Percentiles rank a stretch among this genome's conserved stretches.
These are phyloP conservation scores for Lagenorhynchus albirostris DNA, from an alignment of 2,113 vertebrate genomes.

Conservation along the genomic window DNA sequence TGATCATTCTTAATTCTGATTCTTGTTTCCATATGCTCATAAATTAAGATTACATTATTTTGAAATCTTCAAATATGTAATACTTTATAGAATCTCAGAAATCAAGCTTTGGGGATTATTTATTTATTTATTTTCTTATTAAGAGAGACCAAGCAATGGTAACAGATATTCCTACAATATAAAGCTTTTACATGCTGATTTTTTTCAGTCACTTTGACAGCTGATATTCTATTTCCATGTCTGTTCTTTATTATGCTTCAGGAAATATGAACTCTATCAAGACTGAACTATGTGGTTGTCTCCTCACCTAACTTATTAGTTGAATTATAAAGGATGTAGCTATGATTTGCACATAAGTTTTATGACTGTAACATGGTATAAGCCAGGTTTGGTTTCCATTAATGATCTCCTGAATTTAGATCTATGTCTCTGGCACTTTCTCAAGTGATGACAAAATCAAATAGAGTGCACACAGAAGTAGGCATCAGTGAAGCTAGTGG, in stretches of 20 bases:
- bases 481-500: not conserved
- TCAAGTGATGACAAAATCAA: not conserved
- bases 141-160: not conserved
- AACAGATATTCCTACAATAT: not conserved
- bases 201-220: constrained; percentile 22
- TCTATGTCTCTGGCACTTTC: not conserved
- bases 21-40: not conserved
- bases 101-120: not conserved
- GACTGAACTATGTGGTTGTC: not conserved
- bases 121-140: not conserved
- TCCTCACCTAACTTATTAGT: constrained; percentile 17
- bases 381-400: not conserved
- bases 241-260: constrained; percentile 16
- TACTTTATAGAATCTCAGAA: not conserved
- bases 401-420: constrained; percentile 42
- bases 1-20: not conserved
- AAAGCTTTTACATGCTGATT: not conserved
- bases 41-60: not conserved
- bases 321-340: constrained; percentile 3
- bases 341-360: constrained; percentile 40
- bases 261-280: constrained; percentile 50
- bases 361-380: constrained; percentile 32
- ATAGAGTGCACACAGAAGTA: not conserved
- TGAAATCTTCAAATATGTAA: not conserved
- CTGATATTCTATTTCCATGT: not conserved